Percentiles rank a stretch among this genome's conserved stretches.
phyloP scores from a whole-genome alignment of 2,888 invertebrate genomes.

The Myopa testacea region DNA sequence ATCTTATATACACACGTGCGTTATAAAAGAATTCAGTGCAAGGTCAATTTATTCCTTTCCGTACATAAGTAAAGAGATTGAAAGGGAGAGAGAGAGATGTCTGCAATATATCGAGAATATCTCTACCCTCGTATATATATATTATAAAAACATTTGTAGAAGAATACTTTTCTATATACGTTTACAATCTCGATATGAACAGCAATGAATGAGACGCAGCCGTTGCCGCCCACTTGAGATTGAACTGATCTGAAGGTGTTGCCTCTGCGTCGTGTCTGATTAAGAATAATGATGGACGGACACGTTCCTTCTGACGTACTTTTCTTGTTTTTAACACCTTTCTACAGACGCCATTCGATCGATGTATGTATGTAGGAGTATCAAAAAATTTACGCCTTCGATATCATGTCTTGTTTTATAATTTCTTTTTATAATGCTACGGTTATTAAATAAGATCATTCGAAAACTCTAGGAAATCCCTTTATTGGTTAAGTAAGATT shows the following conservation, averaged over 20 bases:
- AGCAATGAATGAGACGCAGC: not conserved
- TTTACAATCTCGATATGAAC: not conserved
- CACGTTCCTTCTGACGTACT: too few species aligned
- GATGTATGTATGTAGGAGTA: not conserved
- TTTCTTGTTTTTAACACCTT: too few species aligned
- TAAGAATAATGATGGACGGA: not conserved
- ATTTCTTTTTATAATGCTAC: not conserved
- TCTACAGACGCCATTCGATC: too few species aligned
- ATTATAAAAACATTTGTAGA: not conserved
- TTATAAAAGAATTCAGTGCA: constrained; percentile 10
- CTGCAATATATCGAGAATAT: too few species aligned
- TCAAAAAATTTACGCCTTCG: not conserved
- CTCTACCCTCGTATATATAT: not conserved
- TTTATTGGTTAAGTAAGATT: too few species aligned
- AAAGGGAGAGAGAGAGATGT: too few species aligned
- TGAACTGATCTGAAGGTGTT: constrained; percentile 1
- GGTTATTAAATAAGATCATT: too few species aligned
- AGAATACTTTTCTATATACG: not conserved
- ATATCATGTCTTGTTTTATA: not conserved
- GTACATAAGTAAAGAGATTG: not conserved
- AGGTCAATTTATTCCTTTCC: constrained; percentile 17
- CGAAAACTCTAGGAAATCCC: too few species aligned
- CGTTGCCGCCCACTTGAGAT: constrained; percentile 18
- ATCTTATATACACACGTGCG: not conserved
- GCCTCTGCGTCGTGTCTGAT: not conserved